Evolutionary conservation across 2,888 invertebrate genomes (phyloP).

Genomic region (Cantharis rufa): DNA sequence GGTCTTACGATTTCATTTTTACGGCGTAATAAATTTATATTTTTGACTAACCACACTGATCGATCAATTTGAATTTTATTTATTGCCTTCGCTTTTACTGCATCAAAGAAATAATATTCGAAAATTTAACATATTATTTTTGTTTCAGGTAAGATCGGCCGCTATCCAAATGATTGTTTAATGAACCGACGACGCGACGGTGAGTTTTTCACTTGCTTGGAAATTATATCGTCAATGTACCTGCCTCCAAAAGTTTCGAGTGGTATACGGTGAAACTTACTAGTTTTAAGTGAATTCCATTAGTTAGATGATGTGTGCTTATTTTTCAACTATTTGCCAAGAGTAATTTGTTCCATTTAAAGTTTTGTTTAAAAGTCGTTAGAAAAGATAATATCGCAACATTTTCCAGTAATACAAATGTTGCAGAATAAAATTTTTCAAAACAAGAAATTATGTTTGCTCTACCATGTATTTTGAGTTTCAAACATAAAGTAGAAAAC

Average conservation of each 20-base stretch:
- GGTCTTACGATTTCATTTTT: constrained; percentile 1
- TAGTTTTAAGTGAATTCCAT: background rate
- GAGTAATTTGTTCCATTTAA: background rate
- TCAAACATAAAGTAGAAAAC: background rate
- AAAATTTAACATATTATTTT: background rate
- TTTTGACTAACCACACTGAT: background rate
- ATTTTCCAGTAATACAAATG: background rate
- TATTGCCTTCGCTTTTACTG: background rate
- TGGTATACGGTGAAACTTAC: background rate
- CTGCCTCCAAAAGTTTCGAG: too few species aligned
- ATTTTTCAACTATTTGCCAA: background rate
- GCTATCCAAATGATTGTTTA: background rate
- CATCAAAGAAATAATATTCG: background rate
- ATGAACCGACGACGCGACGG: background rate
- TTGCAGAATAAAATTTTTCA: background rate
- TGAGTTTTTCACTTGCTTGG: background rate
- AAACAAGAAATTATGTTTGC: background rate
- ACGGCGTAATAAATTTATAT: background rate
- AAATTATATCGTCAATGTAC: too few species aligned
- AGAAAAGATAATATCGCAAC: background rate
- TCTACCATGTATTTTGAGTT: background rate
- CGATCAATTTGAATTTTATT: background rate
- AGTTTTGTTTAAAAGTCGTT: background rate
- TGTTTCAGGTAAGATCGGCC: background rate
- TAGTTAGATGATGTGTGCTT: background rate